phyloP scores from a whole-genome alignment of 1,140 invertebrate species.

The Tetragonula clypearis region DNA sequence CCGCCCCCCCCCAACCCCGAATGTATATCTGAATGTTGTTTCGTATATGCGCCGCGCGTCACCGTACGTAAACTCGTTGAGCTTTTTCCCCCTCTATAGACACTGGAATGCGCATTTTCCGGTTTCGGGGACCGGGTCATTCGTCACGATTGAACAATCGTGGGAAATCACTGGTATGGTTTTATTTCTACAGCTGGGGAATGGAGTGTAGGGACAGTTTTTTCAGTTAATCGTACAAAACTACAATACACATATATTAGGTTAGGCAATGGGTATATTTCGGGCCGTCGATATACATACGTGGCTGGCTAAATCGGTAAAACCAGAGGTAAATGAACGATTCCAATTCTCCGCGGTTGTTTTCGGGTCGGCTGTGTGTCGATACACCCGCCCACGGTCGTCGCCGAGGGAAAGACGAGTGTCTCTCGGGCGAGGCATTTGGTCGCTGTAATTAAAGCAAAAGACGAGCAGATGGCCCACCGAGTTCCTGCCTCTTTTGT shows the following conservation, averaged over 20 bases:
- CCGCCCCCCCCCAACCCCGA: too few relatives aligned
- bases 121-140: not conserved
- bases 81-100: too few relatives aligned
- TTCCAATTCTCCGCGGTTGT: conserved; percentile 23
- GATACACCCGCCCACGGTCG: conserved; percentile 50
- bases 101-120: not conserved
- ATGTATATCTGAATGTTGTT: conserved; percentile 31
- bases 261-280: not conserved
- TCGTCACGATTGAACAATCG: too few relatives aligned
- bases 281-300: not conserved
- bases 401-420: conserved; percentile 29
- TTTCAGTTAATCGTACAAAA: not conserved
- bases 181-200: too few relatives aligned
- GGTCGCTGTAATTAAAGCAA: conserved; percentile 60
- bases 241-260: not conserved
- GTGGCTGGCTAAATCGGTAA: conserved; percentile 13
- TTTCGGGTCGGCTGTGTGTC: conserved; percentile 38
- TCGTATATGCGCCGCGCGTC: not conserved
- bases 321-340: conserved; percentile 47
- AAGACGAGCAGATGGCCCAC: conserved; percentile 60
- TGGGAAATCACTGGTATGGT: not conserved
- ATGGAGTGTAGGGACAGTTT: not conserved
- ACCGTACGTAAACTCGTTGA: not conserved
- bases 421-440: conserved; percentile 38
- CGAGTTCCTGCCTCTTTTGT: conserved; percentile 25